These are phyloP conservation scores for Rhynchotus rufescens DNA, from an alignment of 2,797 vertebrate genomes.

Conservation along the genomic window DNA sequence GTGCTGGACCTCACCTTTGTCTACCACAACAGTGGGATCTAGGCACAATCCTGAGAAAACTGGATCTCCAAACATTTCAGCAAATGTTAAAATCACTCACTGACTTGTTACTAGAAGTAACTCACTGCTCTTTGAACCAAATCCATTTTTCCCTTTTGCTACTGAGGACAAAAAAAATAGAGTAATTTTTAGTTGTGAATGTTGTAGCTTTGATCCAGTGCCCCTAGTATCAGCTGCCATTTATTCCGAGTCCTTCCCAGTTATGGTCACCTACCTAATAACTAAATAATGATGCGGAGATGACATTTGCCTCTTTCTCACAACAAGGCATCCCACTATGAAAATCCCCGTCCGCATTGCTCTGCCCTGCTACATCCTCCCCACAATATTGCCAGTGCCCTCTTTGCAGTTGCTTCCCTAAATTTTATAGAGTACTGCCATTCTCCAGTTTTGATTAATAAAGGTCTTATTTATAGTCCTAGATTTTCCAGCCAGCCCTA, in stretches of 20 bases:
- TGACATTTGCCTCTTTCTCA: background rate
- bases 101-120: background rate
- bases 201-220: background rate
- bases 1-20: background rate
- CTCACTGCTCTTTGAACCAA: background rate
- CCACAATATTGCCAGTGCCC: too few species aligned
- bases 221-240: fast-evolving
- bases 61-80: background rate
- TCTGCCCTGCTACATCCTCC: background rate
- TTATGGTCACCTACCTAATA: background rate
- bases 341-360: background rate
- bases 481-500: background rate
- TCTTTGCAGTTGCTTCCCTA: too few species aligned
- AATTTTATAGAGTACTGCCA: too few species aligned
- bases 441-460: background rate
- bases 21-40: background rate
- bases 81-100: fast-evolving
- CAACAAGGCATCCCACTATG: too few species aligned
- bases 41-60: background rate
- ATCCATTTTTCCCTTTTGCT: background rate
- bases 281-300: background rate
- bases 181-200: background rate
- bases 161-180: background rate
- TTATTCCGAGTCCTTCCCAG: background rate
- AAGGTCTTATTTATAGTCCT: background rate